Percentiles rank a stretch among this genome's conserved stretches.
Evolutionary conservation across 2,888 invertebrate species (phyloP).

Genomic region (Bruchidius siliquastri): DNA sequence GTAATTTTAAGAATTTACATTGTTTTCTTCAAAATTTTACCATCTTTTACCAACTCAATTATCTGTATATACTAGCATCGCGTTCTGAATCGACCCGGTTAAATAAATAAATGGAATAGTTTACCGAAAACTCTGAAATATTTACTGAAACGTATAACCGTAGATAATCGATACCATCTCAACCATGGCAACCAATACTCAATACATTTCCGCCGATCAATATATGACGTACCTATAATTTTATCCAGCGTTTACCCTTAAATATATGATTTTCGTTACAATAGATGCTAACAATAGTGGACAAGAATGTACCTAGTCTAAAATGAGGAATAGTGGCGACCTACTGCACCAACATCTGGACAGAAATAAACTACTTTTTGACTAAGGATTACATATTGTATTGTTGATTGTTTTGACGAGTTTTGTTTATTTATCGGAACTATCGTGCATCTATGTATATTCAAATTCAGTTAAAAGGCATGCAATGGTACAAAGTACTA

Average conservation of each 20-base stretch:
- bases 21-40: no score
- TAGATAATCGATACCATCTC: slow-evolving; percentile 13
- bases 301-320: no score
- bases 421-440: no score
- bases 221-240: slow-evolving; percentile 7
- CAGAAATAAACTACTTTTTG: no score
- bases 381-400: no score
- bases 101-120: neutral
- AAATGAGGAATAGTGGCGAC: no score
- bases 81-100: neutral
- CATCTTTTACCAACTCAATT: neutral
- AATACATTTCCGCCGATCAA: slow-evolving; percentile 24
- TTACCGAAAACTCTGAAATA: neutral
- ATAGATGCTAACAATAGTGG: no score
- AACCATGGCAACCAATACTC: slow-evolving; percentile 30
- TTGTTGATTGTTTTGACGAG: no score
- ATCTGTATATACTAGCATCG: neutral
- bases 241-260: neutral
- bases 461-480: neutral
- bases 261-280: neutral
- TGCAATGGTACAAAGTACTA: no score
- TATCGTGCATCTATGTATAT: no score
- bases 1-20: no score
- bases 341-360: no score
- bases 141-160: neutral